Percentiles rank a stretch among this genome's conserved stretches.
Conservation (phyloP, 2,113 vertebrate species). For the Craseonycteris thonglongyai region DNA sequence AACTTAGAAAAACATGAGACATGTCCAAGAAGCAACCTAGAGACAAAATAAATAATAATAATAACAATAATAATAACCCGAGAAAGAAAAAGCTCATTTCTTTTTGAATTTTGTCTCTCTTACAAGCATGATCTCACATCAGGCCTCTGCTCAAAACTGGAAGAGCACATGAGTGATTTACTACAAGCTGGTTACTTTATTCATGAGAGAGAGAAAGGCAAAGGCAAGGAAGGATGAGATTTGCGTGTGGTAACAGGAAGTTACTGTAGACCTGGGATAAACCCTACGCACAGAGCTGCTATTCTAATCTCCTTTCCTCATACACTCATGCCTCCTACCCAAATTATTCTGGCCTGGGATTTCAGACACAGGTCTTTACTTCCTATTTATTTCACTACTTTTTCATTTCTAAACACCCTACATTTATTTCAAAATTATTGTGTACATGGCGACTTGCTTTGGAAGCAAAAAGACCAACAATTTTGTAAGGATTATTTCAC, state of each 20-base stretch:
- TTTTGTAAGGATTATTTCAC: not conserved
- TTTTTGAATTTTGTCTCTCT: not conserved
- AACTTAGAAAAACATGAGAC: not conserved
- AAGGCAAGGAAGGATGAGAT: not conserved
- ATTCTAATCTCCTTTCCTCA: not conserved
- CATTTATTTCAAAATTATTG: not conserved
- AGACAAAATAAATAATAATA: not conserved
- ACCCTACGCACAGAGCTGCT: not conserved
- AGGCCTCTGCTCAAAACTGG: not conserved
- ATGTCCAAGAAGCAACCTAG: not conserved
- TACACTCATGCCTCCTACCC: not conserved
- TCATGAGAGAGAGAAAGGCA: not conserved
- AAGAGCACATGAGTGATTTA: not conserved
- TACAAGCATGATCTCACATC: not conserved
- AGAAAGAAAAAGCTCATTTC: not conserved
- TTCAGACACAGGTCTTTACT: not conserved
- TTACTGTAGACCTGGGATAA: not conserved
- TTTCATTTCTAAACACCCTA: not conserved
- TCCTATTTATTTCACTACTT: not conserved
- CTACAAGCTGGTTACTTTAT: not conserved
- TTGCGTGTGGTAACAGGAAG: not conserved
- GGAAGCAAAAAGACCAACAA: not conserved
- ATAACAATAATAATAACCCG: not conserved
- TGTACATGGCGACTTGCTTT: not conserved
- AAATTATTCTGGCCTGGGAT: not conserved